Percentiles rank a stretch among this genome's conserved stretches.
These are phyloP conservation scores for Nixonia krombeini DNA, from an alignment of 1,140 invertebrate species.

Conservation along the genomic window DNA sequence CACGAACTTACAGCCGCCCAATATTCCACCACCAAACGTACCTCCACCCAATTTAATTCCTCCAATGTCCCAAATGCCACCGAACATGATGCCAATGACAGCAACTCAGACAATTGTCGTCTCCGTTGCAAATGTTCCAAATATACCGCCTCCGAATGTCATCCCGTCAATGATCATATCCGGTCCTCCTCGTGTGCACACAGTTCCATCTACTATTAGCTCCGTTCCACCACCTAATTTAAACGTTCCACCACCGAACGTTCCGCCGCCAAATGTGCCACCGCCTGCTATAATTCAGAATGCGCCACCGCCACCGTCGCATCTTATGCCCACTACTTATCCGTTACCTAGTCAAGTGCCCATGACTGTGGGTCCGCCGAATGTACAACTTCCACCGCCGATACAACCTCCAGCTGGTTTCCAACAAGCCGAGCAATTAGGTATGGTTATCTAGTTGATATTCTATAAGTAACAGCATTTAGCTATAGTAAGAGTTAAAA, in stretches of 20 bases:
- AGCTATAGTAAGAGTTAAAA: too few species aligned
- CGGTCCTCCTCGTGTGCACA: constrained; percentile 60
- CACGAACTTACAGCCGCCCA: constrained; percentile 70
- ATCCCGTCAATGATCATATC: constrained; percentile 69
- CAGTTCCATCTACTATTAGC: constrained; percentile 56
- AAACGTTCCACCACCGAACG: constrained; percentile 61
- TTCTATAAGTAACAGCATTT: too few species aligned
- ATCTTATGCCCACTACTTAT: constrained; percentile 55
- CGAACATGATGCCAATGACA: constrained; percentile 61
- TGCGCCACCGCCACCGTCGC: constrained; percentile 42
- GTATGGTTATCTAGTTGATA: constrained; percentile 50
- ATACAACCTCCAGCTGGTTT: constrained; percentile 51
- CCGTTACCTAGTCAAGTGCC: constrained; percentile 58
- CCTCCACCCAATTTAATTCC: constrained; percentile 62
- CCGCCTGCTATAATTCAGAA: constrained; percentile 60
- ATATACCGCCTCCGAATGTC: constrained; percentile 65
- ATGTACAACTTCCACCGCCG: constrained; percentile 64
- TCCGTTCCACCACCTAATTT: constrained; percentile 62
- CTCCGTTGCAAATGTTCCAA: constrained; percentile 59
- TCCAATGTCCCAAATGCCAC: constrained; percentile 64
- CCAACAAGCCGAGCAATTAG: constrained; percentile 54
- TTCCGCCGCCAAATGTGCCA: constrained; percentile 61
- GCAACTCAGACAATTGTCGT: constrained; percentile 68
- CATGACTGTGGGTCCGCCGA: constrained; percentile 52
- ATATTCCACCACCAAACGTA: constrained; percentile 70